Evolutionary conservation across 2,113 vertebrate species (phyloP), one percentile per base, ranked within the genome.

Genomic region (Chaetodon trifascialis): DNA sequence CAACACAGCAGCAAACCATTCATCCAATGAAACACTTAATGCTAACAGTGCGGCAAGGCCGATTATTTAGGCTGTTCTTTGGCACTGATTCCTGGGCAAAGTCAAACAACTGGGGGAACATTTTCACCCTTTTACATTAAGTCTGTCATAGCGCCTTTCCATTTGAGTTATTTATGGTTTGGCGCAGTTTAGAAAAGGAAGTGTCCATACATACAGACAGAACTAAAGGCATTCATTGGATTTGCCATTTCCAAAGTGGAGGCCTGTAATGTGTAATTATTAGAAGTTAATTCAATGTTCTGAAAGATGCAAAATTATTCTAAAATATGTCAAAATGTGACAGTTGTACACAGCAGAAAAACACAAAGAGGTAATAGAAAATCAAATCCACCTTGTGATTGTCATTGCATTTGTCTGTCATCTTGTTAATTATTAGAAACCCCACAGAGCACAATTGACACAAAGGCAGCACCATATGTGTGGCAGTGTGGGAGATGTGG

Each of bases 371-470:
- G 51, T 56, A 47, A 52, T 55, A 52, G 38, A 62, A 85, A 82
- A 89, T 79, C 4, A 1, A 81, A 87, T 76, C 69, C 72, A 85
- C 82, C 73, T 86, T 52, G 84, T 75, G 73, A 73, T 90, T 79
- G 76, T 90, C 83, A 86, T 87, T 91, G 75, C 77, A 89, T 86
- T 85, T 84, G 84, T 93, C 90, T 91, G 84, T 91, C 86, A 88
- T 92, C 89, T 93, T 89, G 88, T 91, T 93, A 94, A 94, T 95
- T 94, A 93, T 86, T 78, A 83, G 91, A 89, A 88, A 86, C 89
- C 92, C 74, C 89, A 84, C 65, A 74, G 86, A 92, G 92, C 71
- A 76, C 85, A 89, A 92, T 91, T 93, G 91, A 94, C 88, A 92
- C 83, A 91, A 92, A 89, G 76, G 86, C 84, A 81, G 88, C 80